Evolutionary conservation across 2,113 vertebrate species (phyloP), one percentile per base, ranked within the genome.

Genomic region (Rhea pennata): DNA sequence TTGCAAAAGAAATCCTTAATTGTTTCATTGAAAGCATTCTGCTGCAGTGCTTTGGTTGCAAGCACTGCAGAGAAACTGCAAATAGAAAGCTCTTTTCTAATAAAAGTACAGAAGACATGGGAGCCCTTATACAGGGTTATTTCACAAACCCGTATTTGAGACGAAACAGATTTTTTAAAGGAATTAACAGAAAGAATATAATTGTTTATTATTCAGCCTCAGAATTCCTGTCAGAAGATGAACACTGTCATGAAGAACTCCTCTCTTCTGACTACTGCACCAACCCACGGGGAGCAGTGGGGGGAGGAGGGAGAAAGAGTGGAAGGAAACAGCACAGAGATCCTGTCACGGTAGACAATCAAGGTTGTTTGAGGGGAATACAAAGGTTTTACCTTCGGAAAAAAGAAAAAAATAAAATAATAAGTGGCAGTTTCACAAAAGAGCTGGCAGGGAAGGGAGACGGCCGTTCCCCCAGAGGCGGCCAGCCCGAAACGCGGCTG

Each of bases 261-360:
- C 95, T 97, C 94, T 93, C 74, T 16, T 26, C 93, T 62, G 92
- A 58, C 75, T 93, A 66, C 92, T 79, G 95, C 95, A 96, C 26
- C 87, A 96, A 78, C 82, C 62, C 89, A 36, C 72, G 85, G 59
- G 51, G 15, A 71, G 15, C 67, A 56, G 66, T 36, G 36, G 53
- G n/a, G 39, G 46, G 88, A 22, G 4, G 58, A 19, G 40, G 10
- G 8, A 26, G 23, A 10, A 36, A 19, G 12, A 39, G 54, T 65
- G 66, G 53, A 87, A 84, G 84, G 92, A 90, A 94, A 88, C 64
- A 10, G 69, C 29, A 53, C 64, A 66, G 50, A 10, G n/a, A 50
- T 69, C 79, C 87, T 72, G 73, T 53, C 93, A 93, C 78, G 78
- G 24, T 10, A 92, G 33, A 87, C 90, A 92, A 76, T 51, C 85